Base-by-base conservation (phyloP, 2,797 vertebrate species). In the Micrastur ruficollis region DNA sequence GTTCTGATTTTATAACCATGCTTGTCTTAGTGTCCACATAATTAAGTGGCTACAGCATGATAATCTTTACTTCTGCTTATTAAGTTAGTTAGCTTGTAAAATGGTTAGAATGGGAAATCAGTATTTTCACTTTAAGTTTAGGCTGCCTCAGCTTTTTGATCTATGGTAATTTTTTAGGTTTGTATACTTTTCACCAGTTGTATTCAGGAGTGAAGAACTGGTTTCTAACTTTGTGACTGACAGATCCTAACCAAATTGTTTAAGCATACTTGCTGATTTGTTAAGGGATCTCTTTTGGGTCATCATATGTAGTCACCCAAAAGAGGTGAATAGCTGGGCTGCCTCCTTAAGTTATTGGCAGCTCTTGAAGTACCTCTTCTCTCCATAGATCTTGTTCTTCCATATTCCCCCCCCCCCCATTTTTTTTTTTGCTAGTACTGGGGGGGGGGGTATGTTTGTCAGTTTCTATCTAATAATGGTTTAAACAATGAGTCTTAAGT, bases 381-480 rank as follows among this genome's bases (percentile, higher is more conserved):
- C 32, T 58, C 22, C 2, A 2, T n/a, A 44, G 32, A 49, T 53
- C 46, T 73, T 83, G n/a, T 15, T 26, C 10, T 70, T 86, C 40
- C 75, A 14, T 17, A 3, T 36, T 73, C 1, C 22, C 0, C 1
- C 7, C 6, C 5, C 12, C 10, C 20, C 1, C 7, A 7, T 34
- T 23, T 14, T 15, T 40, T 23, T 14, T 36, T 5, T 40, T 72
- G 9, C 11, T 88, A 22, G 14, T 52, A 12, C 38, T 59, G 11
- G 14, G 27, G 12, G 32, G n/a, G 13, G 23, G 15, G 4, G 66
- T 31, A 8, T 34, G 5, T 78, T 89, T 91, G 34, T 31, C 46
- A 38, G 11, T 76, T 82, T 31, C 8, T 52, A 20, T 42, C 23
- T 68, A 36, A 73, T 59, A 70, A 52, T 84, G 25, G 2, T 34